A percentile compares a stretch with the other conserved stretches of the same genome.
Evolutionary conservation across 2,888 invertebrate genomes (phyloP).

Genomic region (Drosophila dives): DNA sequence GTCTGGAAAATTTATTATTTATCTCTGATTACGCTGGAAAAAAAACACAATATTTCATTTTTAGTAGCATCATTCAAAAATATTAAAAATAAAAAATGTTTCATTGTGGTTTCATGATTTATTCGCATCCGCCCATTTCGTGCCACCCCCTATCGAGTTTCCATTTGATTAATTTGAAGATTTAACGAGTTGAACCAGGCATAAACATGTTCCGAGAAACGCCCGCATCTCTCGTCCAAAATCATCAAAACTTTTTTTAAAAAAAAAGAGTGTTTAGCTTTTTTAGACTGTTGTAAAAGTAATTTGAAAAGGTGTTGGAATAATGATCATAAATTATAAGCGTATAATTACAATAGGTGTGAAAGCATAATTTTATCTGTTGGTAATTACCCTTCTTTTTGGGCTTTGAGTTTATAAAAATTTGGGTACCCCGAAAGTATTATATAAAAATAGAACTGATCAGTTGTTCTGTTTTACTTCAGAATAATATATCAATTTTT

Average conservation of each 20-base stretch:
- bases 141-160: slow-evolving; percentile 1
- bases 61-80: not conserved
- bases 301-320: slow-evolving; percentile 43
- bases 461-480: not conserved
- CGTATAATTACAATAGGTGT: slow-evolving; percentile 28
- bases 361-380: slow-evolving; percentile 30
- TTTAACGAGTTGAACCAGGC: slow-evolving; percentile 3
- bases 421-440: not conserved
- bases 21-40: not conserved
- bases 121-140: not conserved
- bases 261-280: not conserved
- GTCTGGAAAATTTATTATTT: not conserved
- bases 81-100: not conserved
- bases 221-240: slow-evolving; percentile 12
- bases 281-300: slow-evolving; percentile 11
- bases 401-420: not conserved
- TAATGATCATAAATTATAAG: slow-evolving; percentile 38
- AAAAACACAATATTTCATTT: not conserved
- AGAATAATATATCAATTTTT: not conserved
- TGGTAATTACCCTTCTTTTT: slow-evolving; percentile 2
- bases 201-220: not conserved
- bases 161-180: slow-evolving; percentile 15
- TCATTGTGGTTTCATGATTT: slow-evolving; percentile 7
- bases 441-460: not conserved
- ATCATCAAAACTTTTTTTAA: too few species aligned